Base-by-base conservation (phyloP, 2,113 vertebrate genomes). In the Vimba vimba region DNA sequence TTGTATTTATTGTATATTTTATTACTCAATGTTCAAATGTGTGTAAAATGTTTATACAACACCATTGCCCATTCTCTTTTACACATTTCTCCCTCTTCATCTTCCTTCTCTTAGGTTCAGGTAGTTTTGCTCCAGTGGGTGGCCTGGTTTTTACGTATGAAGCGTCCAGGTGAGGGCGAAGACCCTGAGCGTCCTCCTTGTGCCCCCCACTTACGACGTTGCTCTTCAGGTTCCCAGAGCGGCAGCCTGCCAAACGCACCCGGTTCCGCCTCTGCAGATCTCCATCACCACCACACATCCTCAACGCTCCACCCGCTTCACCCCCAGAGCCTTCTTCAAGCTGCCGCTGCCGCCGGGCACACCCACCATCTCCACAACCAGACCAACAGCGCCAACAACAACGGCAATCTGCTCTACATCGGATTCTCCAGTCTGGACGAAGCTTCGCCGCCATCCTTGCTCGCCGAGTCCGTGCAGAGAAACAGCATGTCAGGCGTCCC, bases 91-190 rank as follows among this genome's bases (percentile, higher is more conserved):
- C 33, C 36, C 23, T 74, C 10, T 47, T 47, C 8, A 30, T 77
- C 15, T 55, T n/a, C 21, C n/a, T 83, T 71, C 43, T 39, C 12
- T 1, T 21, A 96, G 95, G 93, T 96, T 52, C 93, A 90, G 89
- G 89, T 96, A 2, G 88, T 96, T 69, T 71, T 96, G 87, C 91
- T 96, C 50, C 95, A 96, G 92, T 96, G 95, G 95, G 93, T 96
- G 0, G 95, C 95, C 0, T 96, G 95, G 95, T 96, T 96, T 86
- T 50, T 96, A 84, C 93, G 95, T 1, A 96, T 96, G 95, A 96
- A 96, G 91, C 94, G 94, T 0, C 95, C 94, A 0, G 95, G 95
- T 23, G 95, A 96, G 87, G 88, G 87, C 0, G 92, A 94, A 0
- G 92, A 94, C 87, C 93, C 92, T 0, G 94, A 94, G 82, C 90